phyloP scores from a whole-genome alignment of 2,113 vertebrate species.

The Perognathus longimembris region DNA sequence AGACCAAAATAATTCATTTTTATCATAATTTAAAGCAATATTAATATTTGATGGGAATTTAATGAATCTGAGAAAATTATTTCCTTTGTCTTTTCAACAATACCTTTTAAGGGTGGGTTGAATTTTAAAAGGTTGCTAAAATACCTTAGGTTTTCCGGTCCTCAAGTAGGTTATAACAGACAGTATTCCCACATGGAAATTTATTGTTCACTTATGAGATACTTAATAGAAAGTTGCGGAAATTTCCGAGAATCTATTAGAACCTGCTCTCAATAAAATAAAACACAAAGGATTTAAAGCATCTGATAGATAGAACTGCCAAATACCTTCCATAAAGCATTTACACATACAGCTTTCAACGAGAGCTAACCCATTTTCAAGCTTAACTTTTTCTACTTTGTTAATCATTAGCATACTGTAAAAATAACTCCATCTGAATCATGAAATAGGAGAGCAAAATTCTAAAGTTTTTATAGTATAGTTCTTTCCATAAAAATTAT shows the following conservation, averaged over 20 bases:
- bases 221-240: background rate
- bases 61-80: constrained; percentile 52
- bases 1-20: too few species aligned
- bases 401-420: constrained; percentile 67
- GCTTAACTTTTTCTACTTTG: constrained; percentile 47
- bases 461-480: constrained; percentile 10
- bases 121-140: constrained; percentile 21
- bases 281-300: background rate
- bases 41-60: constrained; percentile 66
- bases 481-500: background rate
- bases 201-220: constrained; percentile 2
- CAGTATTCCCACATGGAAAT: constrained; percentile 32
- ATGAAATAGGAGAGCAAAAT: constrained; percentile 54
- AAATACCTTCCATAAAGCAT: constrained; percentile 42
- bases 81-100: constrained; percentile 52
- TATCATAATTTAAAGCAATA: constrained; percentile 67
- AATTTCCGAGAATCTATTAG: constrained; percentile 2
- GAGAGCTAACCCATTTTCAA: constrained; percentile 21
- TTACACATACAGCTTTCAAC: constrained; percentile 53
- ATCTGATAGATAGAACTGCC: background rate
- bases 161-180: constrained; percentile 1
- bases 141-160: constrained; percentile 48
- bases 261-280: background rate
- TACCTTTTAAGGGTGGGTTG: constrained; percentile 5
- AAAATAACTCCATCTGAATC: constrained; percentile 30